Percentiles rank a stretch among this genome's conserved stretches.
phyloP scores from a whole-genome alignment of 35 echinoderm and acorn worm species.

The Lytechinus pictus region DNA sequence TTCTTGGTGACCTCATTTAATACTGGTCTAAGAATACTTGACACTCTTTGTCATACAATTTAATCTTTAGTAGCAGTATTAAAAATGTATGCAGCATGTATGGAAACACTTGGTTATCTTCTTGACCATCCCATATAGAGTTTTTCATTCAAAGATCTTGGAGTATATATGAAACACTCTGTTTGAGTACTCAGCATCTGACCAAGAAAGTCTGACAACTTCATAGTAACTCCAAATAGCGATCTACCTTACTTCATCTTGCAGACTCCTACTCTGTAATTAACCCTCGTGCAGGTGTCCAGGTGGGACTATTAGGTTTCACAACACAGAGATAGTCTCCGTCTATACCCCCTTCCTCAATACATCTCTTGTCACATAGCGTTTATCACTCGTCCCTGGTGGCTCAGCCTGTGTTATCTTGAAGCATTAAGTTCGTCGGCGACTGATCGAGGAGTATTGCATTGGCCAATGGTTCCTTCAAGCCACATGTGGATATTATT shows the following conservation, averaged over 20 bases:
- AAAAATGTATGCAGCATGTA: no score
- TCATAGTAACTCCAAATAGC: not conserved
- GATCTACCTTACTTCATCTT: not conserved
- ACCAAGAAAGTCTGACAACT: not conserved
- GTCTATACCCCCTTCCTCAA: not conserved
- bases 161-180: no score
- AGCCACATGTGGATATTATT: not conserved
- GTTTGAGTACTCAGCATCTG: not conserved
- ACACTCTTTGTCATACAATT: no score
- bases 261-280: not conserved
- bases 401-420: not conserved
- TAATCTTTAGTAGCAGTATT: no score
- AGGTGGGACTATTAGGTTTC: slow-evolving; percentile 30
- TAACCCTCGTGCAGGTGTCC: not conserved
- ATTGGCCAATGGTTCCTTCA: not conserved
- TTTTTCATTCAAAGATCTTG: no score
- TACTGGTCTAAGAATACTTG: not conserved
- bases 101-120: no score
- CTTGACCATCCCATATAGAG: no score
- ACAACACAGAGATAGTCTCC: not conserved
- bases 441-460: not conserved
- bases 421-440: not conserved
- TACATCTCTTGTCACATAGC: not conserved
- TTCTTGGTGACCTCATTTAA: not conserved
- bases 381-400: not conserved